Evolutionary conservation across 2,797 vertebrate genomes (phyloP).

Genomic region (Epinephelus awoara): DNA sequence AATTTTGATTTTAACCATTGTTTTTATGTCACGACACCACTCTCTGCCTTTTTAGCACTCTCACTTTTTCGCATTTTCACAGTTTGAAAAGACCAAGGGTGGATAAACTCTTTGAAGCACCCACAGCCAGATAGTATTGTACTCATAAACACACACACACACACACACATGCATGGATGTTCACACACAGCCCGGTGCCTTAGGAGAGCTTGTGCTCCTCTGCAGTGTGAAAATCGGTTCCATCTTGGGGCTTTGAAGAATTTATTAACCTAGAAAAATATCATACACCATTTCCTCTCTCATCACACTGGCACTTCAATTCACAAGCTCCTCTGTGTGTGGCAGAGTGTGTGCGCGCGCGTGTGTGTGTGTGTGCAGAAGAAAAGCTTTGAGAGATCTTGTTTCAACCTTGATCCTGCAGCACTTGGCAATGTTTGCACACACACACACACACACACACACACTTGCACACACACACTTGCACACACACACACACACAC

Average conservation of each 20-base stretch:
- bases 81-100: constrained; percentile 18
- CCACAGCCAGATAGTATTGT: constrained; percentile 17
- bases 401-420: constrained; percentile 68
- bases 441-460: constrained; percentile 33
- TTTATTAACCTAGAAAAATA: constrained; percentile 74
- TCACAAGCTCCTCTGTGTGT: constrained; percentile 51
- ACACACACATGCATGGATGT: neutral
- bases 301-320: constrained; percentile 55
- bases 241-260: constrained; percentile 61
- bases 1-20: neutral
- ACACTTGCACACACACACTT: constrained; percentile 23
- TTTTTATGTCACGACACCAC: neutral
- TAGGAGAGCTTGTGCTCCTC: constrained; percentile 40
- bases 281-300: constrained; percentile 53
- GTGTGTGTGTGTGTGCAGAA: constrained; percentile 20
- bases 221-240: constrained; percentile 62
- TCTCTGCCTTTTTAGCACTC: neutral
- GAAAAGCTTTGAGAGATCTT: constrained; percentile 44
- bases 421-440: constrained; percentile 57
- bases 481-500: constrained; percentile 28
- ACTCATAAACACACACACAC: constrained; percentile 6
- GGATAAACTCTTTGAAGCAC: constrained; percentile 38
- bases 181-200: constrained; percentile 33
- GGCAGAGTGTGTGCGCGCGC: constrained; percentile 3
- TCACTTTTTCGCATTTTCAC: neutral